Conservation (phyloP, 2,113 vertebrate species). For the Craseonycteris thonglongyai region DNA sequence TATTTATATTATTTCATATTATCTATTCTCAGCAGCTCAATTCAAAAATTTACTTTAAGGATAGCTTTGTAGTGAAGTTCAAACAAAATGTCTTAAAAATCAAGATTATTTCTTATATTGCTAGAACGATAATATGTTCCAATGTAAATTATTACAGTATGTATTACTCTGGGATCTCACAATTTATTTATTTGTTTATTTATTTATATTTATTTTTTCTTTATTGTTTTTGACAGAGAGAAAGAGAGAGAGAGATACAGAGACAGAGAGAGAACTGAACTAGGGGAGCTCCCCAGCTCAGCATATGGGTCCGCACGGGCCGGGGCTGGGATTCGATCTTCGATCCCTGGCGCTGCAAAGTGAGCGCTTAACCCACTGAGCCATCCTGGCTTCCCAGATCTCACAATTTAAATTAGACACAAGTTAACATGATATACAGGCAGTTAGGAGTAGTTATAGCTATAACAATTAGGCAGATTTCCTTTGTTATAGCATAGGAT, state of each 20-base stretch:
- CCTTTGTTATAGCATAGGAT: neutral
- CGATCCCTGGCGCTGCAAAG: too few species aligned
- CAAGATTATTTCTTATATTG: neutral
- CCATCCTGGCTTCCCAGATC: too few species aligned
- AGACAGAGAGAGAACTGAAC: too few species aligned
- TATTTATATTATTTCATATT: neutral
- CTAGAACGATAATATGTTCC: neutral
- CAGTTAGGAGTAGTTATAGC: neutral
- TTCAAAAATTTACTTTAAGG: neutral
- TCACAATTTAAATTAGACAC: neutral
- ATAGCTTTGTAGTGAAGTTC: neutral
- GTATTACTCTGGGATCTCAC: neutral
- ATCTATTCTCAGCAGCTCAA: neutral
- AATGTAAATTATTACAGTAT: neutral
- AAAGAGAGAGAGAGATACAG: too few species aligned
- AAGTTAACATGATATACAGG: neutral
- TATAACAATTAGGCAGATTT: neutral
- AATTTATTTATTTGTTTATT: too few species aligned
- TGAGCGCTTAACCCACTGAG: too few species aligned
- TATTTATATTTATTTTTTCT: too few species aligned
- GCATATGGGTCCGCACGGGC: too few species aligned
- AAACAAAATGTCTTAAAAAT: neutral
- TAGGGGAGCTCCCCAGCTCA: too few species aligned
- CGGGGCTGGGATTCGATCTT: too few species aligned
- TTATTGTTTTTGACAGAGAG: too few species aligned